Conservation (phyloP, 2,113 vertebrate species). For the Butastur rufipennis region DNA sequence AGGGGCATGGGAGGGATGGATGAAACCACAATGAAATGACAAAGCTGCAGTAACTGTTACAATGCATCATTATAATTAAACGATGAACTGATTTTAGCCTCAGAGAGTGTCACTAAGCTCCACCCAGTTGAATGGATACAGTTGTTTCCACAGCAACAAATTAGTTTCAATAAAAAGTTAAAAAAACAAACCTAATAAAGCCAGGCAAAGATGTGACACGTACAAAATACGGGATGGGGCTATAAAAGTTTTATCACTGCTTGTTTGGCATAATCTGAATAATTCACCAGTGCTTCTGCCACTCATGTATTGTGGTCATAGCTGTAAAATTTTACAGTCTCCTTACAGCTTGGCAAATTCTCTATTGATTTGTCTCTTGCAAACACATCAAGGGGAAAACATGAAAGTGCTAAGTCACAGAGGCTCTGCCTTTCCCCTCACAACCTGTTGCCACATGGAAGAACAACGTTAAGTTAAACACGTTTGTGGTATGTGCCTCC, state of each 20-base stretch:
- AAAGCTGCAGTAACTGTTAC: not conserved
- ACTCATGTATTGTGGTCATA: not conserved
- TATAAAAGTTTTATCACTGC: not conserved
- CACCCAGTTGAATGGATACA: not conserved
- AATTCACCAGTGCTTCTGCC: not conserved
- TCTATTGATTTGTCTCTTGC: not conserved
- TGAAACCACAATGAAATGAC: not conserved
- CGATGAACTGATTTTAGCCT: not conserved
- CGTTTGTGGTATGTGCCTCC: not conserved
- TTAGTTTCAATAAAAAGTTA: not conserved
- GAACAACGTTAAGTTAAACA: not conserved
- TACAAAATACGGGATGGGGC: not conserved
- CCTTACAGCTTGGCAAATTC: not conserved
- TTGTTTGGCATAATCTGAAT: not conserved
- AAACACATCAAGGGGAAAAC: constrained; percentile 20
- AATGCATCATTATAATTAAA: not conserved
- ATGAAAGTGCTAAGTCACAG: not conserved
- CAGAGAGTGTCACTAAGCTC: not conserved
- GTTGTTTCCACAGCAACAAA: not conserved
- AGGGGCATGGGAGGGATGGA: not conserved
- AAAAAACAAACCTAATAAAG: not conserved
- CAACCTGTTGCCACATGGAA: not conserved
- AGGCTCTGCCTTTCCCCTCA: not conserved
- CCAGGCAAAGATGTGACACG: not conserved
- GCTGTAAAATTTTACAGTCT: not conserved